Percentiles rank a stretch among this genome's conserved stretches.
phyloP scores from a whole-genome alignment of 2,888 invertebrate species.

The Tetrapedia diversipes region DNA sequence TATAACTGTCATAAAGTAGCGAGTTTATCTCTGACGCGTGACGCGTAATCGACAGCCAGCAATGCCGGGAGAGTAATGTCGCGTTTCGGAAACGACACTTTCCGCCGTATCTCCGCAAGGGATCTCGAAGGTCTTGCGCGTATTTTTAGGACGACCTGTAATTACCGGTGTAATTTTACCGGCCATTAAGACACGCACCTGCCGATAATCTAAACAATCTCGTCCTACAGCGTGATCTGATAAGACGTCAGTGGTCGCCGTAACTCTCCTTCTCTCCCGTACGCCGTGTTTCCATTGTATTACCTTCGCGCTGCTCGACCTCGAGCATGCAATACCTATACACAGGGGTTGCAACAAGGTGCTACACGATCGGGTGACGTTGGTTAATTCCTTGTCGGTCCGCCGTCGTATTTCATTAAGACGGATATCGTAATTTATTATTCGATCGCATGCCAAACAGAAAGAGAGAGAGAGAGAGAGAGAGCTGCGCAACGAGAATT shows the following conservation, averaged over 20 bases:
- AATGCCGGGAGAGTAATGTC: slow-evolving; percentile 30
- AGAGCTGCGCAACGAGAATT: too few relatives aligned
- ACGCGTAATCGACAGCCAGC: slow-evolving; percentile 22
- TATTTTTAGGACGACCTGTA: slow-evolving; percentile 58
- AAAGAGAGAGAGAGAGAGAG: too few relatives aligned
- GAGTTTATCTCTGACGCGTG: slow-evolving; percentile 12
- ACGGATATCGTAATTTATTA: slow-evolving; percentile 10
- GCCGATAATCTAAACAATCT: slow-evolving; percentile 71
- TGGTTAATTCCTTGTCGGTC: slow-evolving; percentile 1
- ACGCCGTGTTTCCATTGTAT: slow-evolving; percentile 1
- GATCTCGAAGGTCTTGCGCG: slow-evolving; percentile 42
- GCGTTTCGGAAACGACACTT: slow-evolving; percentile 59
- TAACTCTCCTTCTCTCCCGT: slow-evolving; percentile 33
- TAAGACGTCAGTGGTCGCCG: slow-evolving; percentile 56
- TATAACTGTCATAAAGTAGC: not conserved
- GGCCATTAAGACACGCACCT: slow-evolving; percentile 68
- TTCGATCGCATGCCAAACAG: not conserved
- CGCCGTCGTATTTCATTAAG: slow-evolving; percentile 27
- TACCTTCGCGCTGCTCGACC: slow-evolving; percentile 37
- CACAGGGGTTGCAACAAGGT: not conserved
- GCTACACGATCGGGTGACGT: not conserved
- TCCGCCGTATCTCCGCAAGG: slow-evolving; percentile 45
- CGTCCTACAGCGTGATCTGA: slow-evolving; percentile 59
- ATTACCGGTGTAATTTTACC: slow-evolving; percentile 67
- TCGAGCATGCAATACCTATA: not conserved